phyloP scores from a whole-genome alignment of 1,140 invertebrate species.

The Tetraneura akinire region DNA sequence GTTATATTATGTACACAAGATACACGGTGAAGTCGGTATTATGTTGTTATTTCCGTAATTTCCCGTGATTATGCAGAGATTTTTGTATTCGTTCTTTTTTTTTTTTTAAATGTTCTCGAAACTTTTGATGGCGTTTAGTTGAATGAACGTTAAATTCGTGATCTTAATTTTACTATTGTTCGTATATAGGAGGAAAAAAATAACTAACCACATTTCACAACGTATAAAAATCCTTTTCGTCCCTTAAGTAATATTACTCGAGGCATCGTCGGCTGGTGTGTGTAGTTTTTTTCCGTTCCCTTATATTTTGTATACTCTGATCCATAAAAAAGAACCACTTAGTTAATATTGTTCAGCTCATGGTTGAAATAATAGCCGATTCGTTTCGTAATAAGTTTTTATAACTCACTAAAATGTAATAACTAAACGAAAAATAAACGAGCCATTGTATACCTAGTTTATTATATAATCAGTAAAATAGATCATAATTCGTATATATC shows the following conservation, averaged over 20 bases:
- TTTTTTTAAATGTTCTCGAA: neutral
- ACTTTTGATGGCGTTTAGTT: slow-evolving; percentile 17
- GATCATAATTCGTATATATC: no score
- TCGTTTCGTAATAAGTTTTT: neutral
- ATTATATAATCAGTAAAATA: no score
- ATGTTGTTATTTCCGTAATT: neutral
- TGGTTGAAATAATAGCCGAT: neutral
- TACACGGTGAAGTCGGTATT: neutral
- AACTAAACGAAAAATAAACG: neutral
- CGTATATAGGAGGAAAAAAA: neutral
- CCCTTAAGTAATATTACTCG: slow-evolving; percentile 23
- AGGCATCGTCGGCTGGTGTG: neutral
- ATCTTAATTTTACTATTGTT: slow-evolving; percentile 19
- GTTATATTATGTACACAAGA: neutral
- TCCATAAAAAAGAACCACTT: slow-evolving; percentile 29
- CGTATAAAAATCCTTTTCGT: slow-evolving; percentile 12
- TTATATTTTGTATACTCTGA: neutral
- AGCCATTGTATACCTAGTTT: no score
- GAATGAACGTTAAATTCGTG: neutral
- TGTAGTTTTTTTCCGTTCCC: neutral
- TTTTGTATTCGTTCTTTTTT: no score
- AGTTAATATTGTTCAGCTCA: neutral
- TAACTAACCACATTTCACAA: neutral
- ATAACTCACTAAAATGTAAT: neutral
- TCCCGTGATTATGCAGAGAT: slow-evolving; percentile 8